Evolutionary conservation across 2,113 vertebrate species (phyloP), one percentile per base, ranked within the genome.

Genomic region (Oryzias melastigma): DNA sequence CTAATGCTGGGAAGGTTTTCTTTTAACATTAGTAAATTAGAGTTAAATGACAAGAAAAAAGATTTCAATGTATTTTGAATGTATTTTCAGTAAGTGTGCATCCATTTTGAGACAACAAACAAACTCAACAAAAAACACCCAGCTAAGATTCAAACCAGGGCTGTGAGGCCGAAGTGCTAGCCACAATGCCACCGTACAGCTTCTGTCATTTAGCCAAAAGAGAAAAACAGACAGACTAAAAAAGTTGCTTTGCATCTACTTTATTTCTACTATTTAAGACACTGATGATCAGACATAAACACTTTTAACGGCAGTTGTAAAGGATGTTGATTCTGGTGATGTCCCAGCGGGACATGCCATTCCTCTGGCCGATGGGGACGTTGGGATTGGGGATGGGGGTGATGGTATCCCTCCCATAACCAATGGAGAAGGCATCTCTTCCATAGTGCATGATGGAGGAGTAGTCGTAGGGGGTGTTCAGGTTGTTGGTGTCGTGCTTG

Each of bases 391-490:
- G 66, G 58, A 72, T 65, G 51, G 74, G 71, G 61, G 62, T 73
- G 58, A 84, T 78, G 62, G 63, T 45, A 8, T 80, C 64, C 24
- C 0, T 14, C 3, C 48, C 48, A 13, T n/a, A 14, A 35, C n/a
- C 17, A 42, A 62, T 48, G 51, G 80, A 45, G 25, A 82, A 82
- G 43, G 70, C 71, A 14, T 61, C 61, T 85, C 5, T 77, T 52
- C 62, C 68, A 15, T 71, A 80, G 73, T 82, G 69, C 78, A 43
- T 68, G 58, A 81, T 68, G 73, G 75, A 75, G 62, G 35, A 43
- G 57, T 77, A 81, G 64, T 79, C 69, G 17, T 62, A 62, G 40
- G 59, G 59, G 12, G 59, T 52, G 60, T 51, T 43, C 47, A 52
- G 50, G 49, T 62, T 62, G 60, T 62, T 62, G 41, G 50, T 62